Percentiles rank a stretch among this genome's conserved stretches.
Conservation (phyloP, 2,113 vertebrate species). For the Arvicanthis niloticus region DNA sequence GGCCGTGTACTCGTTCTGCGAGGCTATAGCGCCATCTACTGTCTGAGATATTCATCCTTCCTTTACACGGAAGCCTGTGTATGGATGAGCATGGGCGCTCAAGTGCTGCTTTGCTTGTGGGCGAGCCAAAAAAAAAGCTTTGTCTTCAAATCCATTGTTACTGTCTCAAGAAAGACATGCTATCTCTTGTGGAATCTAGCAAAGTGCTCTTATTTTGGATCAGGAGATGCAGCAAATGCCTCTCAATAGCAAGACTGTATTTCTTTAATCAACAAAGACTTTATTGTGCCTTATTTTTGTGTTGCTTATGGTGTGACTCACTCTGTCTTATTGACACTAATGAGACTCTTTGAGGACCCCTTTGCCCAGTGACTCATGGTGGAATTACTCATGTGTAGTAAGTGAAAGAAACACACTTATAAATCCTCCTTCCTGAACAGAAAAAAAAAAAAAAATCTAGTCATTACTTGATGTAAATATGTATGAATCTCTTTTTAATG, state of each 20-base stretch:
- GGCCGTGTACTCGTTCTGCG: not conserved
- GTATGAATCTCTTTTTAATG: slow-evolving; percentile 7
- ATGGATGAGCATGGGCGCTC: not conserved
- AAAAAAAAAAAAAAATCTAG: not conserved
- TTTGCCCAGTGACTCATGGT: not conserved
- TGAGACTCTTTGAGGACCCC: not conserved
- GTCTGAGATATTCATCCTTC: slow-evolving; percentile 2
- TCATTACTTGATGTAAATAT: slow-evolving; percentile 32
- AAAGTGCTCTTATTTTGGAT: not conserved
- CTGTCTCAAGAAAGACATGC: slow-evolving; percentile 8
- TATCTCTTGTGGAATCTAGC: slow-evolving; percentile 31
- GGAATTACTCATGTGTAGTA: not conserved
- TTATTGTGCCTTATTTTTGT: not conserved
- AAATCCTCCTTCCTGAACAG: not conserved
- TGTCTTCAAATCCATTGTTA: not conserved
- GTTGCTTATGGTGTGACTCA: not conserved
- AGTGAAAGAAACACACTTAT: not conserved
- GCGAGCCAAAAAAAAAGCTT: not conserved
- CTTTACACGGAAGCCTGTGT: not conserved
- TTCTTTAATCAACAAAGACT: slow-evolving; percentile 40
- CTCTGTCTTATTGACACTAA: slow-evolving; percentile 36
- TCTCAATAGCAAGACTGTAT: not conserved
- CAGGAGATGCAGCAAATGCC: not conserved
- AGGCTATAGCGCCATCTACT: slow-evolving; percentile 85
- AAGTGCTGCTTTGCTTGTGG: not conserved